Percentiles rank a stretch among this genome's conserved stretches.
Evolutionary conservation across 1,140 invertebrate species (phyloP).

Genomic region (Lordiphosa stackelbergi): DNA sequence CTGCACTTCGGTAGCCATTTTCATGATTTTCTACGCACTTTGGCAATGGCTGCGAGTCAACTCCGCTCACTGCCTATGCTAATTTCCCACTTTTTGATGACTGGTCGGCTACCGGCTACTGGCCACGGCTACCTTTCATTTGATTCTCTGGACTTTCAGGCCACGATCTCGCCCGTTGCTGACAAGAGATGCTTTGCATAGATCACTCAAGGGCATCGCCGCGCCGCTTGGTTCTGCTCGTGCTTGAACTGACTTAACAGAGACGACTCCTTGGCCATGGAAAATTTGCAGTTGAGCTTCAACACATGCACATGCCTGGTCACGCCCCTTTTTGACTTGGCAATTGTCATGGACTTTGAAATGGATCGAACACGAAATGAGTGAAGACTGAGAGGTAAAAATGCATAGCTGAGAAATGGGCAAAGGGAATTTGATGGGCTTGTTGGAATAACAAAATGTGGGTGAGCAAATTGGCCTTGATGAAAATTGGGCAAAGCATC

Average conservation of each 20-base stretch:
- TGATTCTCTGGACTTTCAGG: constrained; percentile 40
- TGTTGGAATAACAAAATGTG: not conserved
- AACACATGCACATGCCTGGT: constrained; percentile 24
- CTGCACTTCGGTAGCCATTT: constrained; percentile 63
- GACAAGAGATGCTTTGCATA: constrained; percentile 47
- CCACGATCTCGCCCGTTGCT: constrained; percentile 37
- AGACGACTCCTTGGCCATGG: constrained; percentile 25
- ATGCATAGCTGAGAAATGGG: not conserved
- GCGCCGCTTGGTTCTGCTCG: constrained; percentile 43
- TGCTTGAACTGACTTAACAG: constrained; percentile 20
- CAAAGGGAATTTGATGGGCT: not conserved
- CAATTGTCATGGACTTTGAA: constrained; percentile 48
- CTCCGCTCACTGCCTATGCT: constrained; percentile 48
- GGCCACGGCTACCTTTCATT: constrained; percentile 57
- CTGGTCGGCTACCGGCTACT: constrained; percentile 56
- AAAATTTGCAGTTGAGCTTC: constrained; percentile 41
- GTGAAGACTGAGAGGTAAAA: constrained; percentile 3
- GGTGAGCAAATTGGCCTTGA: not conserved
- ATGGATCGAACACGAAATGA: not conserved
- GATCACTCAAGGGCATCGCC: constrained; percentile 61
- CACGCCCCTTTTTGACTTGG: constrained; percentile 47
- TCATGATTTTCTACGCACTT: constrained; percentile 74
- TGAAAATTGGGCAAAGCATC: no score
- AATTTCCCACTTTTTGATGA: constrained; percentile 63
- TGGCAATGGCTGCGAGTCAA: constrained; percentile 56